Conservation (phyloP, 2,797 vertebrate species). For the Coracias cyanogaster region DNA sequence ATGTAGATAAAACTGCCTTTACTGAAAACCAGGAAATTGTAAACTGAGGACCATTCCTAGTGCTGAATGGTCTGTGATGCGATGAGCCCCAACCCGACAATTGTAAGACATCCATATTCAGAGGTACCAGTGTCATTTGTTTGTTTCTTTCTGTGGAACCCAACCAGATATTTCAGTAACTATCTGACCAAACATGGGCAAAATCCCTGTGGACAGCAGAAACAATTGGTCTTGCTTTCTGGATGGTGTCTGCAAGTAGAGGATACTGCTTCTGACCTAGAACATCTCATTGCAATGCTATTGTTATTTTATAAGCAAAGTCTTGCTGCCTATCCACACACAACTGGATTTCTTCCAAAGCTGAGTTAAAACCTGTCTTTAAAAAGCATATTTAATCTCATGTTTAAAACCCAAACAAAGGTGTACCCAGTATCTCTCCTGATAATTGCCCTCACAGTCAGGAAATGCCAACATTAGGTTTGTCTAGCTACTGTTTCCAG, state of each 20-base stretch:
- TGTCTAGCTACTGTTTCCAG: background rate
- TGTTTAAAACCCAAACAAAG: constrained; percentile 20
- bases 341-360: background rate
- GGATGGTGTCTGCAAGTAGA: background rate
- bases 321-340: background rate
- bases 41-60: background rate
- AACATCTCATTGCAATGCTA: background rate
- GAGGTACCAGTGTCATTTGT: background rate
- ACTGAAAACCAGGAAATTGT: background rate
- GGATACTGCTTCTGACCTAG: background rate
- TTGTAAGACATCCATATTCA: background rate
- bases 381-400: background rate
- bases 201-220: background rate
- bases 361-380: background rate
- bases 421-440: background rate
- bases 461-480: constrained; percentile 21
- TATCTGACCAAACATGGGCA: background rate
- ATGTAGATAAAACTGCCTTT: background rate
- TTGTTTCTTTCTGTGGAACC: background rate
- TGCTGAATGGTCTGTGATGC: background rate
- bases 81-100: background rate
- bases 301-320: background rate
- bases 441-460: background rate
- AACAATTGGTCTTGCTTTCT: background rate
- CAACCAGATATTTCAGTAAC: background rate